Percentiles rank a stretch among this genome's conserved stretches.
Conservation (phyloP, 2,888 invertebrate genomes). For the Parapristionchus giblindavisi region DNA sequence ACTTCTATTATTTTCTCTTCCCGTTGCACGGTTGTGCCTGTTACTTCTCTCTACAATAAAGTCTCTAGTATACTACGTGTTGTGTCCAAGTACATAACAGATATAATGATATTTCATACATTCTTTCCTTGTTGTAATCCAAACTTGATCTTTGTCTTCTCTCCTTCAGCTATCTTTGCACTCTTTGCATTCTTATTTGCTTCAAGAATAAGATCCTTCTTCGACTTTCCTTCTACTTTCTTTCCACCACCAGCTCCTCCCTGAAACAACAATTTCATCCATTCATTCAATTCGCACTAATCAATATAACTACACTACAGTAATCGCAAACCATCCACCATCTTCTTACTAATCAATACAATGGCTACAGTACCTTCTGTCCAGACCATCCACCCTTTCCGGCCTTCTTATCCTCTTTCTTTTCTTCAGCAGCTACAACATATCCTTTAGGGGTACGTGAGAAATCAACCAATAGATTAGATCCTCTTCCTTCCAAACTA, state of each 20-base stretch:
- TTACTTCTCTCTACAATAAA: constrained; percentile 3
- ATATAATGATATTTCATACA: constrained; percentile 40
- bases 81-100: no score
- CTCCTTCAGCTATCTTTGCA: constrained; percentile 59
- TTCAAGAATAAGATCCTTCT: constrained; percentile 65
- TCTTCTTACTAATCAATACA: constrained; percentile 13
- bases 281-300: neutral
- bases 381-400: constrained; percentile 54
- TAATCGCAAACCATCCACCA: neutral
- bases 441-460: constrained; percentile 62
- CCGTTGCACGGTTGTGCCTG: neutral
- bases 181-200: constrained; percentile 59
- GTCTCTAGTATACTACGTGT: no score
- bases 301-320: neutral
- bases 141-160: constrained; percentile 62
- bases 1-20: neutral
- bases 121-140: constrained; percentile 61
- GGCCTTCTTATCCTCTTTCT: constrained; percentile 46
- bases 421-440: constrained; percentile 49
- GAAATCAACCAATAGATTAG: constrained; percentile 66
- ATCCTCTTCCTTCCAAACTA: constrained; percentile 62
- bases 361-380: constrained; percentile 42
- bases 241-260: constrained; percentile 52
- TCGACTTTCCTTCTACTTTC: constrained; percentile 54
- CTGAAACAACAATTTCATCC: neutral